phyloP scores from a whole-genome alignment of 2,113 vertebrate genomes.

The Cyprinodon tularosa region DNA sequence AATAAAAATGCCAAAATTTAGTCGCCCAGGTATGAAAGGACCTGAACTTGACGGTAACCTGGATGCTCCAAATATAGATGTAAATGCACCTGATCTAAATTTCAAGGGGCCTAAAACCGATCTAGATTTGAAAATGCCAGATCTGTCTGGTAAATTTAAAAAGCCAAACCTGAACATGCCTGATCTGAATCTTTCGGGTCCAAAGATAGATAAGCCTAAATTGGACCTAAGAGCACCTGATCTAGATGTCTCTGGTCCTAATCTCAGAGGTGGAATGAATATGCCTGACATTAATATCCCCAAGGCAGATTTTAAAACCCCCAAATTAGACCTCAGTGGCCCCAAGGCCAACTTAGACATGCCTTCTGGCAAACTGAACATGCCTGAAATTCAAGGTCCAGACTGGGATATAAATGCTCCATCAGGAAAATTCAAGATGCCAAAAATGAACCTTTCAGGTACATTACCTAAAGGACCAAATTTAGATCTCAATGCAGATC shows the following conservation, averaged over 20 bases:
- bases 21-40: too few species aligned
- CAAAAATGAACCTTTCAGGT: slow-evolving; percentile 53
- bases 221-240: slow-evolving; percentile 48
- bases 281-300: slow-evolving; percentile 50
- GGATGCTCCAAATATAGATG: too few species aligned
- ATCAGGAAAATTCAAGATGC: slow-evolving; percentile 49
- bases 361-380: slow-evolving; percentile 53
- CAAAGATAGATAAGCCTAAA: too few species aligned
- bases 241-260: slow-evolving; percentile 45
- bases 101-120: too few species aligned
- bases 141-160: too few species aligned
- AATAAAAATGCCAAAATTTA: too few species aligned
- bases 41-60: too few species aligned
- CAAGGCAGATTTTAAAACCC: slow-evolving; percentile 33
- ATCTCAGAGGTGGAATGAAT: slow-evolving; percentile 43
- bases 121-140: too few species aligned
- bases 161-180: too few species aligned
- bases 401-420: slow-evolving; percentile 48
- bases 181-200: slow-evolving; percentile 39
- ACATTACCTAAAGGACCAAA: slow-evolving; percentile 51
- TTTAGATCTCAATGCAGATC: slow-evolving; percentile 35
- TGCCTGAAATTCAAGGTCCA: slow-evolving; percentile 46
- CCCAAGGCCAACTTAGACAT: slow-evolving; percentile 35
- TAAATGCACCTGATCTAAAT: too few species aligned
- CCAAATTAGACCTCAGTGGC: slow-evolving; percentile 37